Conservation (phyloP, 1,140 invertebrate genomes). For the Linepithema humile region DNA sequence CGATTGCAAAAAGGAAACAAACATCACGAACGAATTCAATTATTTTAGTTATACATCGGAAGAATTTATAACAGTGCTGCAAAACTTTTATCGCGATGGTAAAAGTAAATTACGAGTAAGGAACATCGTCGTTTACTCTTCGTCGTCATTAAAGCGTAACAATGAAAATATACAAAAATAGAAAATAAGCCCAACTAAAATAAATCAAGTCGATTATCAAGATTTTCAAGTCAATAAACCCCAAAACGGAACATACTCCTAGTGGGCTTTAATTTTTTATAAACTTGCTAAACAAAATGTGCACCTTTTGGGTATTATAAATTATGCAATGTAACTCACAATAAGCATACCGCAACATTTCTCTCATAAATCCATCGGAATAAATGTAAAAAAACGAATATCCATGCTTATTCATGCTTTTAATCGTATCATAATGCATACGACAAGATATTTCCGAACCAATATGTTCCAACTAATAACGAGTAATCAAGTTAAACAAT, state of each 20-base stretch:
- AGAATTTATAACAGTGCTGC: not conserved
- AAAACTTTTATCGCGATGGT: not conserved
- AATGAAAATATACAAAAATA: not conserved
- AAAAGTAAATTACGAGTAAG: not conserved
- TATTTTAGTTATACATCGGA: not conserved
- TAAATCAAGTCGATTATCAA: slow-evolving; percentile 62
- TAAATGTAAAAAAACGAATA: not conserved
- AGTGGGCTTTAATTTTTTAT: slow-evolving; percentile 38
- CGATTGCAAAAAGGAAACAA: no score
- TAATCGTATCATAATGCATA: not conserved
- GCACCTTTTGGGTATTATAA: not conserved
- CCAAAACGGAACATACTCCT: slow-evolving; percentile 61
- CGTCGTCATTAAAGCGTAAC: not conserved
- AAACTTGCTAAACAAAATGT: not conserved
- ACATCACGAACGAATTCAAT: not conserved
- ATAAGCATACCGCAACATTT: not conserved
- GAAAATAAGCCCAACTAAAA: not conserved
- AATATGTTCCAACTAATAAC: no score
- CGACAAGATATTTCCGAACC: not conserved
- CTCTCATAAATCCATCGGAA: not conserved
- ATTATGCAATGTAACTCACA: not conserved
- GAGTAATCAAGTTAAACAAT: no score
- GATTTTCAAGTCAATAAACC: slow-evolving; percentile 72
- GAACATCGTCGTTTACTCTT: slow-evolving; percentile 27
- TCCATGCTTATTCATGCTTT: not conserved